A percentile compares a stretch with the other conserved stretches of the same genome.
phyloP scores from a whole-genome alignment of 2,797 vertebrate species.

The Semotilus atromaculatus region DNA sequence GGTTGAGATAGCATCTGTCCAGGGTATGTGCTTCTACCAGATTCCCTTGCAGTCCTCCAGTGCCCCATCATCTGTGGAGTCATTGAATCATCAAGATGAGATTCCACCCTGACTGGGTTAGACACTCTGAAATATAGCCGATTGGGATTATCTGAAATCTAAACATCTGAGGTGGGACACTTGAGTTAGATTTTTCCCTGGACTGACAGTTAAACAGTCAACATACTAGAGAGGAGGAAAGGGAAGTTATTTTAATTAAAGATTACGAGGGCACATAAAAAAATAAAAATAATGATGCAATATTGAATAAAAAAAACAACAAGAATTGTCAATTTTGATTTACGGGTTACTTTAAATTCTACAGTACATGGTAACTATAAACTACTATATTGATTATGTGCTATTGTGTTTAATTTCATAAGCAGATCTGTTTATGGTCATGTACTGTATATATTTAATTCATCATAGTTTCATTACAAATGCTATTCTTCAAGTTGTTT shows the following conservation, averaged over 20 bases:
- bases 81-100: conserved; percentile 1
- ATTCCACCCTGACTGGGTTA: not conserved
- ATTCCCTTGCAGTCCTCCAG: not conserved
- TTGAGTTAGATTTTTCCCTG: not conserved
- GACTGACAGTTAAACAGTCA: conserved; percentile 5
- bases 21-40: not conserved
- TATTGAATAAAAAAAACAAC: not conserved
- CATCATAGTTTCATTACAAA: conserved; percentile 2
- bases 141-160: conserved; percentile 16
- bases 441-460: not conserved
- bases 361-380: not conserved
- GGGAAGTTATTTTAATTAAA: not conserved
- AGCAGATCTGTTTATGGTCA: not conserved
- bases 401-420: not conserved
- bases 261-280: not conserved
- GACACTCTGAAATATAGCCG: not conserved
- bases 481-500: not conserved
- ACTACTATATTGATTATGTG: not conserved
- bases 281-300: not conserved
- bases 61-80: not conserved
- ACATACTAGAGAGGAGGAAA: not conserved
- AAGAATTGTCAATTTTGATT: not conserved
- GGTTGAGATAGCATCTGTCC: conserved; percentile 46
- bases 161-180: not conserved
- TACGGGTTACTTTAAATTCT: not conserved